Evolutionary conservation across 2,888 invertebrate genomes (phyloP).

Genomic region (Camponotus fellah): DNA sequence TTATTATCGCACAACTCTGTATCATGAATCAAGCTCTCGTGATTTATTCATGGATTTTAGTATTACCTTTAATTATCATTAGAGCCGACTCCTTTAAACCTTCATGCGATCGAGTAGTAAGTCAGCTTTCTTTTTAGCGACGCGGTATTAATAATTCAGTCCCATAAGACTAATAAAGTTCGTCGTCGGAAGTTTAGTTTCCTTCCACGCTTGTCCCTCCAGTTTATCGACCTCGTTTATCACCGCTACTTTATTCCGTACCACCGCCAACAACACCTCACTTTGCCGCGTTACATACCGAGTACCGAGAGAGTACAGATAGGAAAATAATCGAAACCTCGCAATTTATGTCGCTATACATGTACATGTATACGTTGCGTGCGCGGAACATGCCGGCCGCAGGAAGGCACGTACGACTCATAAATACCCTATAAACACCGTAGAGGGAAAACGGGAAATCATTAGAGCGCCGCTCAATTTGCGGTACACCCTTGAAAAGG

Average conservation of each 20-base stretch:
- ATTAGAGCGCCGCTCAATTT: slow-evolving; percentile 74
- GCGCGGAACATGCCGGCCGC: background rate
- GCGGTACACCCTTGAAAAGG: slow-evolving; percentile 63
- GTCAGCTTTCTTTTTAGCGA: slow-evolving; percentile 44
- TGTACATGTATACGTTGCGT: slow-evolving; percentile 33
- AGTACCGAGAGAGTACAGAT: slow-evolving; percentile 17
- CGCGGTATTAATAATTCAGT: slow-evolving; percentile 52
- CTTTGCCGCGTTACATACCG: slow-evolving; percentile 3
- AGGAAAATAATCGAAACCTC: slow-evolving; percentile 51
- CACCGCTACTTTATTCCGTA: slow-evolving; percentile 48
- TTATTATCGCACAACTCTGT: slow-evolving; percentile 21
- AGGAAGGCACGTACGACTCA: slow-evolving; percentile 63
- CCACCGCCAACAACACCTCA: slow-evolving; percentile 39
- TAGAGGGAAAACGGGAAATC: slow-evolving; percentile 64
- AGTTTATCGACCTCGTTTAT: slow-evolving; percentile 54
- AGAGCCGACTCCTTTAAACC: slow-evolving; percentile 30
- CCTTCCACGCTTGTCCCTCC: slow-evolving; percentile 51
- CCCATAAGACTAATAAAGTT: slow-evolving; percentile 51
- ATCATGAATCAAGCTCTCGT: slow-evolving; percentile 28
- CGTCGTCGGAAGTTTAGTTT: slow-evolving; percentile 55
- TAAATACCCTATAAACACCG: slow-evolving; percentile 72
- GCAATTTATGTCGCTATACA: slow-evolving; percentile 24
- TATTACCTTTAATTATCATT: slow-evolving; percentile 50
- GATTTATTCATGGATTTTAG: slow-evolving; percentile 45
- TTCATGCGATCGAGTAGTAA: slow-evolving; percentile 44